Conservation (phyloP, 2,797 vertebrate genomes). For the Thamnophis elegans region DNA sequence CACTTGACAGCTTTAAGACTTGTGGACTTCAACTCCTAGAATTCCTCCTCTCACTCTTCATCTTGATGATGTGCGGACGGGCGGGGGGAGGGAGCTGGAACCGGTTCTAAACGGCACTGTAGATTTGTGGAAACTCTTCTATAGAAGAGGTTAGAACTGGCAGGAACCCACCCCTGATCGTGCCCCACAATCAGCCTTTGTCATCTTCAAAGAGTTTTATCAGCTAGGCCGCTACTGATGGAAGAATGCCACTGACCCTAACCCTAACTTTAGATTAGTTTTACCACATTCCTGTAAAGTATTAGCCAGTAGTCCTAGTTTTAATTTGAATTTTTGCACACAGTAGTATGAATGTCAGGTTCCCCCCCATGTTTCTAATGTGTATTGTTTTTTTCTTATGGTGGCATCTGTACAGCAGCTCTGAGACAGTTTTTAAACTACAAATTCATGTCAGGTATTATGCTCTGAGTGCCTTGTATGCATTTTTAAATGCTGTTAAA, state of each 20-base stretch:
- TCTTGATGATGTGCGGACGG: too few species aligned
- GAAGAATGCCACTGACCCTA: background rate
- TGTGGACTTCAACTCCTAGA: too few species aligned
- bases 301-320: background rate
- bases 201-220: background rate
- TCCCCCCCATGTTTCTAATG: constrained; percentile 1
- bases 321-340: constrained; percentile 34
- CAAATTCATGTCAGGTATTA: background rate
- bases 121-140: too few species aligned
- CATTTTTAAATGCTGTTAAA: constrained; percentile 9
- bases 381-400: constrained; percentile 2
- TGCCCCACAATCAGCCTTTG: background rate
- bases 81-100: too few species aligned
- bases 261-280: background rate
- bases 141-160: too few species aligned
- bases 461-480: background rate
- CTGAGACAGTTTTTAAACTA: constrained; percentile 10
- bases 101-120: too few species aligned
- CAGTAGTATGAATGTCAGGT: background rate
- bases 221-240: background rate
- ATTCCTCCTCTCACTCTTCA: too few species aligned
- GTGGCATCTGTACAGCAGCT: background rate
- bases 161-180: too few species aligned
- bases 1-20: too few species aligned
- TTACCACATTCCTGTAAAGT: background rate